A percentile compares a stretch with the other conserved stretches of the same genome.
phyloP scores from a whole-genome alignment of 1,140 invertebrate species.

The Lepidurus couesii region DNA sequence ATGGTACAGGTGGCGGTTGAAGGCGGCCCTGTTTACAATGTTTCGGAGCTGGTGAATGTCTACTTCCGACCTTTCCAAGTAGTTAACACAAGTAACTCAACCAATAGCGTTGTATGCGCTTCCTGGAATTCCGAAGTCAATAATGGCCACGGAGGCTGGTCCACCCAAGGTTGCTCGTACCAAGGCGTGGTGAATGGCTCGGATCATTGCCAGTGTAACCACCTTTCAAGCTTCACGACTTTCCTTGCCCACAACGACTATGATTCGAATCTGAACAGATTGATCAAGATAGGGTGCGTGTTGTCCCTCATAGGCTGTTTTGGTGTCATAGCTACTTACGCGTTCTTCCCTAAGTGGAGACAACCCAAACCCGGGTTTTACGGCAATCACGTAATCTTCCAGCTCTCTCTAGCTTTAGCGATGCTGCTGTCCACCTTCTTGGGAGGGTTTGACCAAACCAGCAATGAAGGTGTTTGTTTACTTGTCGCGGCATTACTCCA shows the following conservation, averaged over 20 bases:
- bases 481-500: constrained; percentile 44
- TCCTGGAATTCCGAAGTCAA: constrained; percentile 38
- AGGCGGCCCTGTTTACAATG: neutral
- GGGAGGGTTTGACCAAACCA: constrained; percentile 34
- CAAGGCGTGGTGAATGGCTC: constrained; percentile 26
- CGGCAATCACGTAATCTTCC: constrained; percentile 39
- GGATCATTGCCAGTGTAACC: constrained; percentile 39
- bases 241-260: constrained; percentile 29
- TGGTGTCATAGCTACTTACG: constrained; percentile 39
- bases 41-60: neutral
- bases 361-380: constrained; percentile 26
- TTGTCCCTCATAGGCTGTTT: constrained; percentile 39
- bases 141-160: constrained; percentile 37
- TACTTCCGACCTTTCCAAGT: neutral
- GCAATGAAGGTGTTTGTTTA: constrained; percentile 39
- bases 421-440: constrained; percentile 38
- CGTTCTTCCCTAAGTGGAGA: constrained; percentile 40
- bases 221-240: constrained; percentile 37
- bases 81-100: too few species aligned
- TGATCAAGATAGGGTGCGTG: constrained; percentile 39
- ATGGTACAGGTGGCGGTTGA: neutral
- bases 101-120: constrained; percentile 33
- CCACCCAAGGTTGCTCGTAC: constrained; percentile 36
- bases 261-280: constrained; percentile 36
- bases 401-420: constrained; percentile 39